Conservation (phyloP, 2,113 vertebrate genomes). For the Pteronura brasiliensis region DNA sequence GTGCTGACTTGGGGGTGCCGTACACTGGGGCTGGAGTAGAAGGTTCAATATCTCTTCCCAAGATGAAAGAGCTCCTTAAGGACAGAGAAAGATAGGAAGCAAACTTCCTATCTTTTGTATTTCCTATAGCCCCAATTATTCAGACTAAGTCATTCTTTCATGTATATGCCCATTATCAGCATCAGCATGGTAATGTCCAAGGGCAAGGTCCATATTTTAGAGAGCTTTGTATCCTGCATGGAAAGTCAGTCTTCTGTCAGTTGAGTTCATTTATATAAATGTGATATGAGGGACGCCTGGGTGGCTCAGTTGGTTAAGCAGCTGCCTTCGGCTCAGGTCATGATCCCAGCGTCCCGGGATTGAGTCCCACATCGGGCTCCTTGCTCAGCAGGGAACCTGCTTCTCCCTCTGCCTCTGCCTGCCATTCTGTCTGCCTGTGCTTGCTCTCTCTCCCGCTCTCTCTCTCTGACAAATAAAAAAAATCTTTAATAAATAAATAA, state of each 20-base stretch:
- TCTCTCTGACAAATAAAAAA: no score
- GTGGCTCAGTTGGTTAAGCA: no score
- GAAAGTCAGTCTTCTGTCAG: neutral
- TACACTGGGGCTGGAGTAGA: neutral
- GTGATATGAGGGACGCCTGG: no score
- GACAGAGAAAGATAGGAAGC: neutral
- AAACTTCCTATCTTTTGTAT: neutral
- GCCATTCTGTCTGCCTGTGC: no score
- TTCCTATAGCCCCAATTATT: neutral
- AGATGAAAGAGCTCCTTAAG: neutral
- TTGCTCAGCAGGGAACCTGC: no score
- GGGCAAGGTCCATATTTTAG: neutral
- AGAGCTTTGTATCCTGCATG: neutral
- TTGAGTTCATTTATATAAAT: conserved; percentile 36
- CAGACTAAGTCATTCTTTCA: neutral
- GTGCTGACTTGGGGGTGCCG: neutral
- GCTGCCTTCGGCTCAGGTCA: no score
- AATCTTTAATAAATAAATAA: no score
- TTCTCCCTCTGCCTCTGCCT: no score
- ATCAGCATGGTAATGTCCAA: neutral
- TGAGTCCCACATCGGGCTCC: no score
- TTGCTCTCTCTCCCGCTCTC: no score
- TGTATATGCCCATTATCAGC: neutral
- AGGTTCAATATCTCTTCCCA: neutral
- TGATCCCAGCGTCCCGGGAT: no score